Evolutionary conservation across 2,888 invertebrate species (phyloP), one percentile per base, ranked within the genome.

Genomic region (Mamestra brassicae): DNA sequence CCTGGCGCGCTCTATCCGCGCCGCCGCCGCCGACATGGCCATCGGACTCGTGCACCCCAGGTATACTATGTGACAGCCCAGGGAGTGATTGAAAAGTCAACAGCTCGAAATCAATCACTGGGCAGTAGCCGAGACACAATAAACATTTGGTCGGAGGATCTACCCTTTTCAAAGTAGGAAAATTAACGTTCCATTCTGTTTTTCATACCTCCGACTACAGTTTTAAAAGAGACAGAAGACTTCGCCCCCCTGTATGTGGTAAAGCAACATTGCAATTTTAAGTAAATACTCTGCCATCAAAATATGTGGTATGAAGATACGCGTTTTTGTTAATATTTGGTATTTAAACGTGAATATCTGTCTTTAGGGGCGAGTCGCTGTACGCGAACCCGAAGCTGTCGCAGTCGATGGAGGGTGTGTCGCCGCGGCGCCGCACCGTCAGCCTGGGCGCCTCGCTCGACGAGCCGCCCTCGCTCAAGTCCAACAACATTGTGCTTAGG

Each of bases 1-100:
- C 92, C 97, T 99, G 83, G 98, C 99, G 17, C 97, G 98, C 71
- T 98, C 99, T 68, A 98, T 99, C 87, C 98, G 98, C 85, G 98
- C 98, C 71, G 99, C 99, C 71, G 99, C 99, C 54, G 98, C 99
- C 0, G 99, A 99, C 94, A 98, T 99, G 97, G 99, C 99, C 42
- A 97, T 98, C 78, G 99, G 98, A 0, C 97, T 99, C 75, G 98
- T 98, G 4, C 98, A 98, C 85, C 97, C 98, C 42, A 97, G 97
- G 95, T 95, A 63, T 3, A 7, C n/a, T 10, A 26, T 26, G 26
- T 26, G 26, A 26, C 26, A 26, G 26, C 26, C 26, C 26, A 26
- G 26, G 26, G 1, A 26, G 26, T 26, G 26, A n/a, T n/a, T n/a
- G n/a, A n/a, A n/a, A n/a, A n/a, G n/a, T n/a, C n/a, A n/a, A n/a